Base-by-base conservation (phyloP, 2,888 invertebrate genomes). In the Yponomeuta plumbellus region DNA sequence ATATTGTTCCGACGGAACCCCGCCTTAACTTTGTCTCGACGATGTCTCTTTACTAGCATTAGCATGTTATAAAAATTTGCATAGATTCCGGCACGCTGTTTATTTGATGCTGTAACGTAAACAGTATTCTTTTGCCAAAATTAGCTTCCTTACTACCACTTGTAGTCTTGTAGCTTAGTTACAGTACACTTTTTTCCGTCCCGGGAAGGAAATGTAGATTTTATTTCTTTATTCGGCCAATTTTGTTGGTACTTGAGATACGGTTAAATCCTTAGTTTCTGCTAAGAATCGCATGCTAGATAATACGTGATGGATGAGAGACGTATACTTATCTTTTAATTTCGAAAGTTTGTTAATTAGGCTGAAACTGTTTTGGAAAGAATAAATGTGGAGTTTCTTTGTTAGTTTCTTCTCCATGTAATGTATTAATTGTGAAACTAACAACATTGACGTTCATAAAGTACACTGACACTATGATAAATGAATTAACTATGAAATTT, bases 21-120 rank as follows among this genome's bases (percentile, higher is more conserved):
- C 61, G 2, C 73, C 76, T 73, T 77, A 79, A 76, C 61, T 70
- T 71, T 73, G 73, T 26, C 40, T 11, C 39, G 40, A 23, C 62
- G 44, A 23, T 44, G 64, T 64, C 44, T 52, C 44, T 52, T 52
- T 8, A 34, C 11, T n/a, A 23, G 23, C 67, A 69, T 69, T 69
- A 69, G 64, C 67, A 69, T 68, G 67, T 64, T 65, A 65, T 65
- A 65, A 65, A 64, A 65, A 69, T 69, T 69, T 66, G 68, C 69
- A 69, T 67, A 69, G 69, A 68, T 68, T 67, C 67, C 68, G 62
- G 67, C 62, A n/a, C 57, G 23, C 26, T 26, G 66, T 64, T 57
- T 67, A 61, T 61, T 66, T 66, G 66, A 34, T 67, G 63, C 21
- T 39, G 64, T 65, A 67, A 68, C 61, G 52, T 66, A 66, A 61